phyloP scores from a whole-genome alignment of 2,888 invertebrate genomes.

The Nemoura dubitans region DNA sequence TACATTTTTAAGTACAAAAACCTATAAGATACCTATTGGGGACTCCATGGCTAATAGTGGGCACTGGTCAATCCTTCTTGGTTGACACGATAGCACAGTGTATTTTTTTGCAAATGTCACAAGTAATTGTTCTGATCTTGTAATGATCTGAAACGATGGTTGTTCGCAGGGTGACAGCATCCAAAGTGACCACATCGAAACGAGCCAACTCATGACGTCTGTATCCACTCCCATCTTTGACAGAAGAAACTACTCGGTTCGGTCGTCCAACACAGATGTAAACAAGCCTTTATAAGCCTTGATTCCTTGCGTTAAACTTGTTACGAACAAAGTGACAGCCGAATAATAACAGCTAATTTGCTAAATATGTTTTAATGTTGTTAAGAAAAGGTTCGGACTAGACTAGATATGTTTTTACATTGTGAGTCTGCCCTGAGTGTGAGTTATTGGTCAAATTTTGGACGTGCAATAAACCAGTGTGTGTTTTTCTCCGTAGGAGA shows the following conservation, averaged over 20 bases:
- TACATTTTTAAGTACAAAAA: no score
- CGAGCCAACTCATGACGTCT: conserved; percentile 88
- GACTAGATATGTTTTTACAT: not conserved
- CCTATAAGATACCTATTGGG: no score
- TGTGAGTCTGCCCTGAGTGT: not conserved
- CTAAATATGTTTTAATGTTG: no score
- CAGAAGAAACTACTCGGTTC: conserved; percentile 86
- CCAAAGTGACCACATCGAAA: conserved; percentile 67
- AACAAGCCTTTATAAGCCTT: not conserved
- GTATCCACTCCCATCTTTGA: conserved; percentile 96
- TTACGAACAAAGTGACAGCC: no score
- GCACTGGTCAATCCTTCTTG: no score
- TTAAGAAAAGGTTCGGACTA: no score
- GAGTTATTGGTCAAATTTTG: not conserved
- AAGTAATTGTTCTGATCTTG: no score
- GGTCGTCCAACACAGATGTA: conserved; percentile 47
- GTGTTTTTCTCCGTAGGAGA: conserved; percentile 66
- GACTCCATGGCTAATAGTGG: no score
- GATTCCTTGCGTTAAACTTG: no score
- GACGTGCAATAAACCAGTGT: not conserved
- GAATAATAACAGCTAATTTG: no score
- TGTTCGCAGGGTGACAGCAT: conserved; percentile 66
- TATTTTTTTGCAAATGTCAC: no score
- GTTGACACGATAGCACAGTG: no score
- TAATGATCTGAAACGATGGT: not conserved